Base-by-base conservation (phyloP, 1,140 invertebrate genomes). In the Heliconius melpomene region DNA sequence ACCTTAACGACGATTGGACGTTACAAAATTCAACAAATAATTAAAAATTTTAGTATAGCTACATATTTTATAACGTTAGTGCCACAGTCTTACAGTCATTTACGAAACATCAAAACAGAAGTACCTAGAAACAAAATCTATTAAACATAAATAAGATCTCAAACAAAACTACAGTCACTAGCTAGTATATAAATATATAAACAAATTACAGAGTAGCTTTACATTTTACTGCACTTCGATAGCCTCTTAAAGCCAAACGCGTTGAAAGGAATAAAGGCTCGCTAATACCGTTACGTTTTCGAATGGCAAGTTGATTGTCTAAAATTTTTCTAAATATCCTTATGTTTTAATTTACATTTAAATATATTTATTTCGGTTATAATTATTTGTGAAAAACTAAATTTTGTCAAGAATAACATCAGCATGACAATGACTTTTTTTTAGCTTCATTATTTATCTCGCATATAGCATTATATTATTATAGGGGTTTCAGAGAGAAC, bases 251-350 rank as follows among this genome's bases (percentile, higher is more conserved):
- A 66, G 60, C 26, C 60, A 66, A 66, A 66, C 60, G 23, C 60
- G 60, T 66, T 26, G 26, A 66, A 66, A 66, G 26, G 60, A 66
- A 66, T 66, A 66, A 66, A 66, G 60, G 60, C 60, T 66, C 23
- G 60, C 26, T 66, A 66, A 29, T 66, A 66, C 60, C 60, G 26
- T 66, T 29, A 66, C 60, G 9, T 60, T 60, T 60, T 60, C 9
- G 13, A 29, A 66, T 66, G 26, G 60, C 60, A 66, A 66, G 60
- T 60, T 26, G 57, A 66, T 16, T 26, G 20, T 66, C 57, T 60
- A 13, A 29, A 66, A 9, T 16, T 29, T 29, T 66, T n/a, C 2
- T 11, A 29, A 60, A n/a, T 60, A 7, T 60, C 57, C 13, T 66
- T 20, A 52, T 52, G 0, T 8, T 66, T 29, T 66, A 29, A 2